Percentiles rank a stretch among this genome's conserved stretches.
phyloP scores from a whole-genome alignment of 2,797 vertebrate genomes.

The Chaetophractus vellerosus region DNA sequence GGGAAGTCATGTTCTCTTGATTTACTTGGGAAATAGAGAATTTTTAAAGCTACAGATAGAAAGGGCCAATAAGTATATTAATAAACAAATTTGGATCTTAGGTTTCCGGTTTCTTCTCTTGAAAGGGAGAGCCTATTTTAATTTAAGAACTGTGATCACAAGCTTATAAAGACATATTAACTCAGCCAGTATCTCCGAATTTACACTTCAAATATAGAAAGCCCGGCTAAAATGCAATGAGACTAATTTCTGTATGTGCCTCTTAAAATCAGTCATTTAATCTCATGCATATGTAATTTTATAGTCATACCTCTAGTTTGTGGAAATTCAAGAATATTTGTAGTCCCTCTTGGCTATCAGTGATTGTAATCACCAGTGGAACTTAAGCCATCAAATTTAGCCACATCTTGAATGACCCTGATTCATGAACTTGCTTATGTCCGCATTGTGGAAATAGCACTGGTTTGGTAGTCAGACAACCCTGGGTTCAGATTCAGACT shows the following conservation, averaged over 20 bases:
- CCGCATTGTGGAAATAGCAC: background rate
- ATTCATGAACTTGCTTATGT: background rate
- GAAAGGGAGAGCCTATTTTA: slow-evolving; percentile 52
- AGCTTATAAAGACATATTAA: slow-evolving; percentile 54
- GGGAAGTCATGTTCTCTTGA: slow-evolving; percentile 36
- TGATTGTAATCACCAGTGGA: slow-evolving; percentile 41
- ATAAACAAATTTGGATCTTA: slow-evolving; percentile 46
- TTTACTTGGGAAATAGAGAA: background rate
- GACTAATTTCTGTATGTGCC: slow-evolving; percentile 39
- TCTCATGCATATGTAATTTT: slow-evolving; percentile 67
- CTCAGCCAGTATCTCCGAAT: slow-evolving; percentile 64
- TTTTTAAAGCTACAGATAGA: slow-evolving; percentile 6
- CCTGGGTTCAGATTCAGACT: background rate
- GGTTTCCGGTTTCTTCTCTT: slow-evolving; percentile 24
- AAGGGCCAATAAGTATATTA: background rate
- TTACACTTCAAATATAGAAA: slow-evolving; percentile 70
- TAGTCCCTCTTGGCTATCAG: slow-evolving; percentile 53
- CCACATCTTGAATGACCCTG: background rate
- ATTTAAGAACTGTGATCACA: slow-evolving; percentile 63
- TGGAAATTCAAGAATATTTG: slow-evolving; percentile 74
- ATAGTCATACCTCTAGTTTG: slow-evolving; percentile 46
- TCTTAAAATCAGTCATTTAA: slow-evolving; percentile 56
- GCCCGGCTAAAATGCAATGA: slow-evolving; percentile 19
- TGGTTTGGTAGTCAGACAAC: background rate
- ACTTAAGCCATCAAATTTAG: background rate